These are phyloP conservation scores for Tortricodes alternella DNA, from an alignment of 2,888 invertebrate genomes.

Conservation along the genomic window DNA sequence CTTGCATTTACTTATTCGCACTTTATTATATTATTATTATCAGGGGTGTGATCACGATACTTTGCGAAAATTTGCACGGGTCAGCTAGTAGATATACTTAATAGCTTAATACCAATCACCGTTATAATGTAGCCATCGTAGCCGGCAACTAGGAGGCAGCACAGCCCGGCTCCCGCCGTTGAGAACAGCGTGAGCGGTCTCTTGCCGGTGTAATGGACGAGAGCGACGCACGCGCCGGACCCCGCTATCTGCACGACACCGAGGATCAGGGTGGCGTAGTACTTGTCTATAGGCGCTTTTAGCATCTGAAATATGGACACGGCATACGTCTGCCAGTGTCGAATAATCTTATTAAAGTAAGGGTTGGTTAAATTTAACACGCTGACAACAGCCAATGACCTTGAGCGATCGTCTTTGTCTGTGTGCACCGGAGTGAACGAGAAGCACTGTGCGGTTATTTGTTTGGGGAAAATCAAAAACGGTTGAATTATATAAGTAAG, in stretches of 20 bases:
- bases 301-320: conserved; percentile 88
- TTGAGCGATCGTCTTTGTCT: no score
- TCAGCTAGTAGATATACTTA: no score
- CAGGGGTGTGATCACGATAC: no score
- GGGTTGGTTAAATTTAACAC: no score
- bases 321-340: conserved; percentile 84
- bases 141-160: conserved; percentile 84
- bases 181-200: conserved; percentile 86
- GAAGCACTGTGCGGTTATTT: no score
- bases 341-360: not conserved
- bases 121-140: conserved; percentile 73
- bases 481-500: no score
- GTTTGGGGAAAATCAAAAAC: no score
- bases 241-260: conserved; percentile 88
- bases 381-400: no score
- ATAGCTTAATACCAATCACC: conserved; percentile 34
- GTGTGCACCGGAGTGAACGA: no score
- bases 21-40: no score
- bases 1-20: no score
- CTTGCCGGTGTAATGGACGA: conserved; percentile 89
- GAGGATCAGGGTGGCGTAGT: conserved; percentile 88
- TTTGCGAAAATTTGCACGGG: not conserved
- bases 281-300: conserved; percentile 88
- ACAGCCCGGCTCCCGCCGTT: conserved; percentile 84
- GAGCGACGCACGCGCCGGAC: conserved; percentile 84